Base-by-base conservation (phyloP, 2,888 invertebrate species). In the Melikaiella ostensackeni region DNA sequence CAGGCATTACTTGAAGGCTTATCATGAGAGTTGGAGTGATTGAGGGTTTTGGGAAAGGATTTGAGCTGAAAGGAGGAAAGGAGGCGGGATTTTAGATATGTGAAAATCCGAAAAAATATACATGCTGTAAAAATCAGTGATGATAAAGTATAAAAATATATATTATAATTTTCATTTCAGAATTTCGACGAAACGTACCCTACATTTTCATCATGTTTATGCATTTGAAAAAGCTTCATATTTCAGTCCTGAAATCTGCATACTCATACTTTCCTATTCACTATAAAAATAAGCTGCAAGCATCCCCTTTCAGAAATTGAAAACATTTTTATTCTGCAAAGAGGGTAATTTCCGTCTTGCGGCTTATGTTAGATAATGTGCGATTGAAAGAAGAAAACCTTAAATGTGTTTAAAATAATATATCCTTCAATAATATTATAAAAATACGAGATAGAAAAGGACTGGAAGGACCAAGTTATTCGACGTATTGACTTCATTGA, bases 401-500 rank as follows among this genome's bases (percentile, higher is more conserved):
- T 66, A 30, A 27, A 46, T n/a, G 16, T 30, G n/a, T 70, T 30
- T 27, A 30, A 50, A 70, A 50, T 50, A 27, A 30, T 50, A 30
- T 70, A 70, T 30, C 4, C 27, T 70, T 46, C 21, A 2, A 30
- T 70, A 55, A 33, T 70, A 50, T 50, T 70, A 55, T 70, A 55
- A 33, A 50, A 30, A 70, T 50, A 50, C 21, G n/a, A 70, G 50
- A 33, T n/a, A 33, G 33, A 21, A 70, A 21, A 33, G 21, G 46
- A 46, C 19, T 19, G 30, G 50, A 70, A 27, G 50, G 33, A 24
- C 70, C 46, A 50, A 50, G 50, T 70, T 70, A 70, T 70, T 50
- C 70, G 70, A 70, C 70, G 70, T 70, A 70, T 70, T 50, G 70
- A 70, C 70, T 70, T 70, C 70, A 70, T 33, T 70, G 70, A 70